Base-by-base conservation (phyloP, 2,888 invertebrate species). In the Coecobrya sp. region DNA sequence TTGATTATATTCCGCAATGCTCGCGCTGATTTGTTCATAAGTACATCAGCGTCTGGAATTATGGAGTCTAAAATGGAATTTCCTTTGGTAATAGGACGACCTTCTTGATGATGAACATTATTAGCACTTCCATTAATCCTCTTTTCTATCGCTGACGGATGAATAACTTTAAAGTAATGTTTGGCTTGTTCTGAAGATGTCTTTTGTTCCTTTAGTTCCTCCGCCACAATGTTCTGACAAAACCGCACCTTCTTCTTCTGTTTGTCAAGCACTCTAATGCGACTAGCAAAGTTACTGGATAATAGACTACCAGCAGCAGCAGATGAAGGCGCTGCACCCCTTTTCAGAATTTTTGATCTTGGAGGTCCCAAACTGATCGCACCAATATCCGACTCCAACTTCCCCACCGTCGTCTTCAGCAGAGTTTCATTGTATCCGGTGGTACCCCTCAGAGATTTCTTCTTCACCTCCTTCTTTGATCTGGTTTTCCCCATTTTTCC, bases 221-320 rank as follows among this genome's bases (percentile, higher is more conserved):
- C 84, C 8, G 87, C 88, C 22, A 92, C 45, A 25, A 92, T 82
- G 42, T 87, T 92, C 84, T 92, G 92, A 16, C 87, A 92, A 45
- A 92, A 92, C 13, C 82, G 82, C n/a, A 92, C 92, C 45, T 92
- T 92, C 65, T 92, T 92, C 36, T 92, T 92, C 84, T 87, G 70
- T 25, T 86, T 91, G n/a, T 86, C 76, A 16, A 86, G 79, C 42
- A 55, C 22, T 30, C 22, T 91, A 4, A 49, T n/a, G 11, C 92
- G 92, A 92, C 92, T 92, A 88, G 88, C 87, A 88, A 92, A 92
- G 42, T 92, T 92, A 82, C 82, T 87, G 55, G 91, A 70, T 0
- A 87, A 22, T 1, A 70, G 16, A 27, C 52, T 16, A 8, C 45
- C 42, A 19, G 52, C 16, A 10, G 70, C 42, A 19, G 52, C 16